These are phyloP conservation scores for Bucorvus abyssinicus DNA, from an alignment of 2,797 vertebrate species.

Conservation along the genomic window DNA sequence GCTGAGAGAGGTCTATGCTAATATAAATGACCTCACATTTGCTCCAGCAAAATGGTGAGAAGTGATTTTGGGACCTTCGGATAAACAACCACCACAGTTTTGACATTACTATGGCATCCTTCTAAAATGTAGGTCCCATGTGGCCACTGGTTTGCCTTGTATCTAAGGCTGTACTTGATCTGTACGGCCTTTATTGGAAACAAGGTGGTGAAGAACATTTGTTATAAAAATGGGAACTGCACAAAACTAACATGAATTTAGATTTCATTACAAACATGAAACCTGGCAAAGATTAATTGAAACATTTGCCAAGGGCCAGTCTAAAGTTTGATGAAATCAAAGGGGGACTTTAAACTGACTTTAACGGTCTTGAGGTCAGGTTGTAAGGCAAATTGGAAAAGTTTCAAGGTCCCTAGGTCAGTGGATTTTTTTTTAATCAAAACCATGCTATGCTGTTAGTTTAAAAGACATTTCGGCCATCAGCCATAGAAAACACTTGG, in stretches of 20 bases:
- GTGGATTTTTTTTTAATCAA: background rate
- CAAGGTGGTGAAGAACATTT: background rate
- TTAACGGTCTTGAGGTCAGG: slow-evolving; percentile 10
- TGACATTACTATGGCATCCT: background rate
- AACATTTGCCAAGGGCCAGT: slow-evolving; percentile 24
- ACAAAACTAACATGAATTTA: slow-evolving; percentile 18
- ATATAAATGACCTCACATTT: background rate
- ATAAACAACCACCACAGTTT: background rate
- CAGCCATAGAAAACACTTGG: background rate
- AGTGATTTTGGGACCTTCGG: background rate
- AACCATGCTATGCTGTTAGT: background rate
- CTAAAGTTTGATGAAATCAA: slow-evolving; percentile 24
- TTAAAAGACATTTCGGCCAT: slow-evolving; percentile 10
- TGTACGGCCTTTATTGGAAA: background rate
- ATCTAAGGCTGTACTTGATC: background rate
- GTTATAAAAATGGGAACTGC: background rate
- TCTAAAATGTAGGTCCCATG: background rate
- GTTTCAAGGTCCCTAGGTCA: slow-evolving; percentile 29
- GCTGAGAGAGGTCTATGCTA: background rate
- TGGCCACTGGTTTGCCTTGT: background rate
- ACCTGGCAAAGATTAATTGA: slow-evolving; percentile 47
- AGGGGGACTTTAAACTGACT: background rate
- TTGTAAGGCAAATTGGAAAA: slow-evolving; percentile 34
- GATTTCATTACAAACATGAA: slow-evolving; percentile 37
- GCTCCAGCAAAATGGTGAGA: background rate